Conservation (phyloP, 2,113 vertebrate species). For the Dendropsophus ebraccatus region DNA sequence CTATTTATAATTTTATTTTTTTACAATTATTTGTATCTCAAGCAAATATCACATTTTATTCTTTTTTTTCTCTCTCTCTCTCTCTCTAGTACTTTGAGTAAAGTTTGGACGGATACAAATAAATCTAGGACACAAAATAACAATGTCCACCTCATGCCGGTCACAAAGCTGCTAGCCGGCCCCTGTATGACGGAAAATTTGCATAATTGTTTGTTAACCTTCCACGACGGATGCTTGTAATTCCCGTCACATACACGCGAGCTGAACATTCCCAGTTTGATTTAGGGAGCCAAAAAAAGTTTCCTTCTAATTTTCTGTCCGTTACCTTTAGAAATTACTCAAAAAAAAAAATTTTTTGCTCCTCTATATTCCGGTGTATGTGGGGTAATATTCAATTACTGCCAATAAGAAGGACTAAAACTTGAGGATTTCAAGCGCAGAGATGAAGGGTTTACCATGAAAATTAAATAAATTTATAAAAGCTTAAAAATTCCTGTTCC, state of each 20-base stretch:
- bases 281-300: slow-evolving; percentile 29
- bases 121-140: slow-evolving; percentile 5
- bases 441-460: not conserved
- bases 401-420: not conserved
- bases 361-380: not conserved
- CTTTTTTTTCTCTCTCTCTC: not conserved
- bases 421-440: too few species aligned
- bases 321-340: not conserved
- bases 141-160: slow-evolving; percentile 5
- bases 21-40: not conserved
- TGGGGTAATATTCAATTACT: not conserved
- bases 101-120: not conserved
- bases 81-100: not conserved
- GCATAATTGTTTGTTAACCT: slow-evolving; percentile 50
- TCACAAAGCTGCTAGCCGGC: slow-evolving; percentile 11
- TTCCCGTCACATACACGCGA: slow-evolving; percentile 30
- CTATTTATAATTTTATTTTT: not conserved
- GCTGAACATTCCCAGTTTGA: slow-evolving; percentile 29
- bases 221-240: slow-evolving; percentile 14
- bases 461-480: slow-evolving; percentile 36
- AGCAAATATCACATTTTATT: not conserved
- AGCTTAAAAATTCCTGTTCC: not conserved
- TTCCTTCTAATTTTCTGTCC: not conserved
- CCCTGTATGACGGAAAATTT: slow-evolving; percentile 13
- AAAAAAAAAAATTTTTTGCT: not conserved